Percentiles rank a stretch among this genome's conserved stretches.
Conservation (phyloP, 2,113 vertebrate species). For the Sterna hirundo region DNA sequence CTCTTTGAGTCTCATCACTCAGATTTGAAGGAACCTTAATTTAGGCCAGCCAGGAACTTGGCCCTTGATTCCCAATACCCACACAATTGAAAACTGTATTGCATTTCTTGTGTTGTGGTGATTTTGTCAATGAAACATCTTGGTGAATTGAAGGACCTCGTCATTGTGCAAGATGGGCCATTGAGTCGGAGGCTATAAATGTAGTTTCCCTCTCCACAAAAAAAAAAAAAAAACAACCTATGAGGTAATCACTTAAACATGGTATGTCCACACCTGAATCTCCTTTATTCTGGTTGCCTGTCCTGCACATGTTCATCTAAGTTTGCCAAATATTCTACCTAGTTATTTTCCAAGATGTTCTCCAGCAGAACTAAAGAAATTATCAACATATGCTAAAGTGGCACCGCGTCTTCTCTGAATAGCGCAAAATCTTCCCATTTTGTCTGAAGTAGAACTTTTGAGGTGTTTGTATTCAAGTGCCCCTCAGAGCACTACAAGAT, state of each 20-base stretch:
- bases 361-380: not conserved
- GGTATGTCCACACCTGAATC: not conserved
- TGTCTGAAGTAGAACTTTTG: not conserved
- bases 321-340: not conserved
- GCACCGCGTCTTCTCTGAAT: not conserved
- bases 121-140: not conserved
- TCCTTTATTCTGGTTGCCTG: not conserved
- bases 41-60: not conserved
- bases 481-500: not conserved
- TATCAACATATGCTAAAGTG: not conserved
- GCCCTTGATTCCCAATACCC: not conserved
- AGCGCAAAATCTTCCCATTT: not conserved
- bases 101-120: not conserved
- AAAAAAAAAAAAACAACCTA: not conserved
- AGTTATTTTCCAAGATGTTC: not conserved
- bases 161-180: not conserved
- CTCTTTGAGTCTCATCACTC: not conserved
- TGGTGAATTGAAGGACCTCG: not conserved
- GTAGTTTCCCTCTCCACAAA: not conserved
- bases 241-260: not conserved
- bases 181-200: not conserved
- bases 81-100: not conserved
- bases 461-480: not conserved
- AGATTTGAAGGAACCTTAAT: conserved; percentile 10
- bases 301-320: not conserved